Evolutionary conservation across 1,140 invertebrate species (phyloP).

Genomic region (Drosophila trapezifrons): DNA sequence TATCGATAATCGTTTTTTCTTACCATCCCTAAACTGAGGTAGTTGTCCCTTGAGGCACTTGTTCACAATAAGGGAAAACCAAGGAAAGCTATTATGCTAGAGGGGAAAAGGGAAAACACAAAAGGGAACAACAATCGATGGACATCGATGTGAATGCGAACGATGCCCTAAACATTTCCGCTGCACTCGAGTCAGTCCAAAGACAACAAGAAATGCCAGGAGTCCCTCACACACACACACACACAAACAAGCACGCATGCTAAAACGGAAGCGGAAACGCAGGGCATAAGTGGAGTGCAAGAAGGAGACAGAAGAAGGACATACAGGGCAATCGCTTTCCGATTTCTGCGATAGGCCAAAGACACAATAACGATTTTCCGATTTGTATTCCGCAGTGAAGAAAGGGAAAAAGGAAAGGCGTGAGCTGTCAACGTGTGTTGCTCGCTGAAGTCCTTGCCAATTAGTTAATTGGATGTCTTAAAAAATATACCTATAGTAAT

Average conservation of each 20-base stretch:
- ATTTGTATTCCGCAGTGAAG: constrained; percentile 34
- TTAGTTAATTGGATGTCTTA: background rate
- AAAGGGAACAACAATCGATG: constrained; percentile 35
- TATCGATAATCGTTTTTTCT: background rate
- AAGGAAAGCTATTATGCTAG: constrained; percentile 40
- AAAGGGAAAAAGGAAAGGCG: too few relatives aligned
- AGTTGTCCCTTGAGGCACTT: constrained; percentile 24
- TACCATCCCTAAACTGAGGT: constrained; percentile 9
- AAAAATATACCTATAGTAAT: background rate
- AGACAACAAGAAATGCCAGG: constrained; percentile 39
- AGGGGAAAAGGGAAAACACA: constrained; percentile 16
- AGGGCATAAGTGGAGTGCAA: constrained; percentile 35
- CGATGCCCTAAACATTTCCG: constrained; percentile 56
- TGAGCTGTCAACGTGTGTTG: background rate
- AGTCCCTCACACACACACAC: constrained; percentile 3
- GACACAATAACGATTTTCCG: constrained; percentile 55
- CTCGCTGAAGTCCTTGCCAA: background rate
- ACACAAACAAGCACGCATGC: background rate
- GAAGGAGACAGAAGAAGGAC: constrained; percentile 26
- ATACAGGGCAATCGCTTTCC: constrained; percentile 11
- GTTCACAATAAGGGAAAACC: constrained; percentile 22
- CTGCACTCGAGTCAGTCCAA: constrained; percentile 37
- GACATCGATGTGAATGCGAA: constrained; percentile 38
- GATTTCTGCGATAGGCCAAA: constrained; percentile 29
- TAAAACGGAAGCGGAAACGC: constrained; percentile 44